These are phyloP conservation scores for Cyclina sinensis DNA, from an alignment of 1,140 invertebrate genomes.

Conservation along the genomic window DNA sequence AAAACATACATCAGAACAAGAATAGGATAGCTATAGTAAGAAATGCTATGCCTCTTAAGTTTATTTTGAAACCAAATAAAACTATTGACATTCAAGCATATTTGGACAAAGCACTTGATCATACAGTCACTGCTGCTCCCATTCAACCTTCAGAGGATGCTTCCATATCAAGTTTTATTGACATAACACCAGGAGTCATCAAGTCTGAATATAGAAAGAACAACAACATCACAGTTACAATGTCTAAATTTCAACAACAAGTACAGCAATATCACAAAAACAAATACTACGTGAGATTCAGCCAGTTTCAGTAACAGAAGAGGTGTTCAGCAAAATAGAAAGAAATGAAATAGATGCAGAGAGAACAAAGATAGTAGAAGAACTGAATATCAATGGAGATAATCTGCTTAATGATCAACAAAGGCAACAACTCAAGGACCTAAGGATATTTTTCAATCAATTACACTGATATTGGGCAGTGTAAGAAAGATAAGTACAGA, in stretches of 20 bases:
- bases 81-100: no score
- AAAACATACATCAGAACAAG: conserved; percentile 25
- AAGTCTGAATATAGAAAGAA: no score
- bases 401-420: conserved; percentile 5
- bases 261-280: conserved; percentile 36
- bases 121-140: background rate
- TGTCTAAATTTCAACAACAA: conserved; percentile 7
- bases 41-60: background rate
- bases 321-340: conserved; percentile 31
- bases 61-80: conserved; percentile 13
- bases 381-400: conserved; percentile 19
- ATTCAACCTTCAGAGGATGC: background rate
- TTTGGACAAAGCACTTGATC: no score
- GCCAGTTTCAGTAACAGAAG: conserved; percentile 28
- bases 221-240: background rate
- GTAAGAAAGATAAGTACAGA: no score
- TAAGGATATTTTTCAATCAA: no score
- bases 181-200: no score
- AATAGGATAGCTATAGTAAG: conserved; percentile 29
- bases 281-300: conserved; percentile 7
- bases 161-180: no score
- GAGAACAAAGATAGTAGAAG: conserved; percentile 18
- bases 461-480: conserved; percentile 2
- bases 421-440: background rate
- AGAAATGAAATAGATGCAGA: conserved; percentile 1